phyloP scores from a whole-genome alignment of 2,797 vertebrate species.

The Eulemur rubriventer region DNA sequence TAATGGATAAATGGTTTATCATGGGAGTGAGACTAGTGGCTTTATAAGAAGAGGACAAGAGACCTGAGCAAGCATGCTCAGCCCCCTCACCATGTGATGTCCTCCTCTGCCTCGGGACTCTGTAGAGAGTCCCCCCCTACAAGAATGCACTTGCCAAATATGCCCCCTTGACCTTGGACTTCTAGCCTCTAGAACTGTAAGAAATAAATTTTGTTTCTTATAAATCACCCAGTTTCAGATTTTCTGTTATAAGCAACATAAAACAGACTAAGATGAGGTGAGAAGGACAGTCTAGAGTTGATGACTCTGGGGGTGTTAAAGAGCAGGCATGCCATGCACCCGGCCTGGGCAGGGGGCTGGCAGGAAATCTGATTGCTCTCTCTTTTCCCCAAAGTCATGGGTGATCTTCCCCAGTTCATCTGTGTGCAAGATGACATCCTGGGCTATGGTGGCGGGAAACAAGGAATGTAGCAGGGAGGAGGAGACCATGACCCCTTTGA shows the following conservation, averaged over 20 bases:
- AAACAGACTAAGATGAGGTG: background rate
- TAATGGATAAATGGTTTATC: background rate
- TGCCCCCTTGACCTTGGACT: background rate
- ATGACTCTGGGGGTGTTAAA: background rate
- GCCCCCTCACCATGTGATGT: background rate
- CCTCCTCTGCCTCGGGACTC: background rate
- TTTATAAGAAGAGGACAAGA: background rate
- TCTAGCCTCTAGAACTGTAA: background rate
- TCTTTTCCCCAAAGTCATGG: background rate
- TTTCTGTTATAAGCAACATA: background rate
- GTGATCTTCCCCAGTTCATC: background rate
- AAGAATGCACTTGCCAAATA: background rate
- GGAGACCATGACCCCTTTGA: background rate
- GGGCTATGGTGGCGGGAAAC: background rate
- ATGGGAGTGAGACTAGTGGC: background rate
- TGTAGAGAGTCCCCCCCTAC: background rate
- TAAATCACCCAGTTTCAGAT: background rate
- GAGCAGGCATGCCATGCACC: accelerated
- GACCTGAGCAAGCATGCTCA: background rate
- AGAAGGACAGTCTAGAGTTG: background rate
- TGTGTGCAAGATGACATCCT: background rate
- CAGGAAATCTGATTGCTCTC: background rate
- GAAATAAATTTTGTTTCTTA: background rate
- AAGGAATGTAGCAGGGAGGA: background rate
- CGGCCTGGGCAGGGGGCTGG: background rate